Conservation (phyloP, 2,888 invertebrate species). For the Limnephilus rhombicus region DNA sequence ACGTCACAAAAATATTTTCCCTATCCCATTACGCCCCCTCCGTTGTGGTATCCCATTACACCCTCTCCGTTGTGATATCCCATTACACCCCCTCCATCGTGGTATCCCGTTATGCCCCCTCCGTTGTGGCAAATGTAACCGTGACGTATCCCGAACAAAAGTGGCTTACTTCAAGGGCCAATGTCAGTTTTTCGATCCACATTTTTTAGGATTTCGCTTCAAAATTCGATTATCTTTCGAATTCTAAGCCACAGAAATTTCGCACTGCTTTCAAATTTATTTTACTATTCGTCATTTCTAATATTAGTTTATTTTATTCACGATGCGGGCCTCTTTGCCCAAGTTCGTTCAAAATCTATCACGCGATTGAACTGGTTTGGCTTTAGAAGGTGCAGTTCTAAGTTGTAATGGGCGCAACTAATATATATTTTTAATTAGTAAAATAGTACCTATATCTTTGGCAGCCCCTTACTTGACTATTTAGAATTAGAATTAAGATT, state of each 20-base stretch:
- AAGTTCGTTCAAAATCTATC: slow-evolving; percentile 2
- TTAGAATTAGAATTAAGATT: not conserved
- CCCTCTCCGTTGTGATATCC: too few species aligned
- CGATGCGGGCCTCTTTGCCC: not conserved
- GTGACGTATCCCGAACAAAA: too few species aligned
- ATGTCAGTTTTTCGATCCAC: too few species aligned
- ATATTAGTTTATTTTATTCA: not conserved
- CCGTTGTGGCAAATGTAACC: too few species aligned
- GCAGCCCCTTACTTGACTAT: not conserved
- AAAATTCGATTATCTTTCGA: too few species aligned
- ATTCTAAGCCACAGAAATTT: not conserved
- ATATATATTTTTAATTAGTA: not conserved
- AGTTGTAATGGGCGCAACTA: not conserved
- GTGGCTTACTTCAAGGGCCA: too few species aligned
- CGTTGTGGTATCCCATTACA: too few species aligned
- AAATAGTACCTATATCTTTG: not conserved
- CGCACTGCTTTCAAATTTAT: not conserved
- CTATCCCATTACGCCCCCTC: too few species aligned
- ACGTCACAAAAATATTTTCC: too few species aligned
- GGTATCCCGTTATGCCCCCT: too few species aligned
- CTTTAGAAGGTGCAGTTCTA: slow-evolving; percentile 16
- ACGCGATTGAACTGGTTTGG: slow-evolving; percentile 5
- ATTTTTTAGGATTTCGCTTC: too few species aligned
- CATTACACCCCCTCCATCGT: too few species aligned
- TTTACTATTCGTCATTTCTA: not conserved